phyloP scores from a whole-genome alignment of 2,113 vertebrate species.

The Neodontobutis hainanensis region DNA sequence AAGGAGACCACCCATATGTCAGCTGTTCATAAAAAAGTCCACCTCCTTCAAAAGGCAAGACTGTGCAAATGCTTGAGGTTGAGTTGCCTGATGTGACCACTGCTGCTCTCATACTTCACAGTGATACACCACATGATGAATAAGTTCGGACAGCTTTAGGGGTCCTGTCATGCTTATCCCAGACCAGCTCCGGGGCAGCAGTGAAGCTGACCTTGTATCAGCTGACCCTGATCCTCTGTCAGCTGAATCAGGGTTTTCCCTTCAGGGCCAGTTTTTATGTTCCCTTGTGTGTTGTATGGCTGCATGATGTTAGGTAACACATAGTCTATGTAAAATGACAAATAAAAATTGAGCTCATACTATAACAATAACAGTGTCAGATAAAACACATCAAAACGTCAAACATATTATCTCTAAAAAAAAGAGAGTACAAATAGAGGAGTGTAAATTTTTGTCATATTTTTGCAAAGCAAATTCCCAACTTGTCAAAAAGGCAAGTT shows the following conservation, averaged over 20 bases:
- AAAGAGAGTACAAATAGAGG: neutral
- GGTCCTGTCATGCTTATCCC: slow-evolving; percentile 34
- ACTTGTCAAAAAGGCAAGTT: slow-evolving; percentile 14
- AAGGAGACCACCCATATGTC: slow-evolving; percentile 18
- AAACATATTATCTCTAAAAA: neutral
- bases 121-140: slow-evolving; percentile 34
- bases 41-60: slow-evolving; percentile 34
- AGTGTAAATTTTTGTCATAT: too few species aligned
- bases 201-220: slow-evolving; percentile 68
- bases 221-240: slow-evolving; percentile 71
- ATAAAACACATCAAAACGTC: too few species aligned
- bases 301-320: slow-evolving; percentile 16
- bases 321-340: neutral
- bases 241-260: slow-evolving; percentile 73
- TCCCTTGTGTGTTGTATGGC: neutral
- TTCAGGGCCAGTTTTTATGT: slow-evolving; percentile 21
- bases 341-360: too few species aligned
- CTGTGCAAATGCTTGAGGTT: neutral
- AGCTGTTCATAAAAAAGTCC: slow-evolving; percentile 37
- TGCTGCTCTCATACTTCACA: slow-evolving; percentile 9
- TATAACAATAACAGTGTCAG: too few species aligned
- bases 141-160: slow-evolving; percentile 21
- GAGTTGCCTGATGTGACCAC: slow-evolving; percentile 4
- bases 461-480: neutral
- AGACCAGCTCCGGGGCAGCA: slow-evolving; percentile 34